Conservation (phyloP, 2,113 vertebrate species). For the Pithys albifrons region DNA sequence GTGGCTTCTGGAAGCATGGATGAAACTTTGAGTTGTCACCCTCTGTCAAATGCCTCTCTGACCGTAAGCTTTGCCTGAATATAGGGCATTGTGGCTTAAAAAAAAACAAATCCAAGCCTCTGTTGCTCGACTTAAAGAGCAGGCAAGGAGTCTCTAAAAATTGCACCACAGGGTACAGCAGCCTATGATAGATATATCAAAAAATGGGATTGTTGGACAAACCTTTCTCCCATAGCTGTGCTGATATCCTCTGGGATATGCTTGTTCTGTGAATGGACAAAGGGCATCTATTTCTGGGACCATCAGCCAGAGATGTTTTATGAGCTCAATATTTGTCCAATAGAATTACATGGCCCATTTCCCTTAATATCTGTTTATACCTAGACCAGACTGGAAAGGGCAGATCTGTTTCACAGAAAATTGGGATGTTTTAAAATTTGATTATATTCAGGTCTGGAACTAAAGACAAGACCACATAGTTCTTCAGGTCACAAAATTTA, state of each 20-base stretch:
- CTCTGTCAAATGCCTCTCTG: background rate
- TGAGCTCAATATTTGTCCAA: background rate
- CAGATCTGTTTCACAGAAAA: background rate
- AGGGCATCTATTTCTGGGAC: background rate
- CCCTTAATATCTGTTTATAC: background rate
- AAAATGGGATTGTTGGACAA: background rate
- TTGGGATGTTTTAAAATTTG: background rate
- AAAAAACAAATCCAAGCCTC: background rate
- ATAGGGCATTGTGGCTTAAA: background rate
- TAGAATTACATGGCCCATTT: background rate
- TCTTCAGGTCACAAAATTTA: background rate
- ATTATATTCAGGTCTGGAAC: background rate
- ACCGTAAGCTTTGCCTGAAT: background rate
- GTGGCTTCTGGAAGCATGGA: background rate
- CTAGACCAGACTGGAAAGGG: background rate
- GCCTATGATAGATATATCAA: no score
- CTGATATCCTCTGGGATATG: background rate
- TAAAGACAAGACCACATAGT: background rate
- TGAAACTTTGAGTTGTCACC: background rate
- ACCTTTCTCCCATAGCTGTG: background rate
- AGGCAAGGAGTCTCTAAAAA: background rate
- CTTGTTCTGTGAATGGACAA: background rate
- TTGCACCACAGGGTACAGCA: background rate
- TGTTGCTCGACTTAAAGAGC: background rate
- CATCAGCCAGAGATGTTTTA: background rate